phyloP scores from a whole-genome alignment of 2,113 vertebrate genomes.

The Meleagris gallopavo region DNA sequence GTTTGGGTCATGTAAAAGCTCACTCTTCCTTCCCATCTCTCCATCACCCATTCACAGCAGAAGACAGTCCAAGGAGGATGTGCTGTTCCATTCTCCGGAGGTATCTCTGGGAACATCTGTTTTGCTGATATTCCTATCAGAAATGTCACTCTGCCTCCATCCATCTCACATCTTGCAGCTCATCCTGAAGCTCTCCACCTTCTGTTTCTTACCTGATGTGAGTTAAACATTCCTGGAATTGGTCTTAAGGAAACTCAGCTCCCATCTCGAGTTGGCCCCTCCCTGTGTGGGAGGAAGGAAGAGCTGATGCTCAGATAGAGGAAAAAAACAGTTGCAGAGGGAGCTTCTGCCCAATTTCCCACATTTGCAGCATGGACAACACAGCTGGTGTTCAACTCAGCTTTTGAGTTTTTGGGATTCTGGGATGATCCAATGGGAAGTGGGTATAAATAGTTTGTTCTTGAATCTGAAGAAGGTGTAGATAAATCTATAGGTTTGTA shows the following conservation, averaged over 20 bases:
- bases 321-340: not conserved
- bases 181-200: not conserved
- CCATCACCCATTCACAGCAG: not conserved
- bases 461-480: not conserved
- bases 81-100: not conserved
- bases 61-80: not conserved
- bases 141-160: not conserved
- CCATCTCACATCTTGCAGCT: not conserved
- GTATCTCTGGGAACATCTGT: not conserved
- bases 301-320: not conserved
- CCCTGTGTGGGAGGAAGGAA: fast-evolving
- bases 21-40: not conserved
- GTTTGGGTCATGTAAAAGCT: not conserved
- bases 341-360: not conserved
- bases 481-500: not conserved
- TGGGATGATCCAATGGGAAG: not conserved
- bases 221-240: not conserved
- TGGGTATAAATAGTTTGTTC: not conserved
- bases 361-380: not conserved
- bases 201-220: not conserved
- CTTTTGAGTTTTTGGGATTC: too few species aligned
- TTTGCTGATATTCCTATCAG: not conserved
- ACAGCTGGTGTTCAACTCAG: not conserved
- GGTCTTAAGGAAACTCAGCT: not conserved
- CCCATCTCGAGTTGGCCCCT: not conserved